Percentiles rank a stretch among this genome's conserved stretches.
These are phyloP conservation scores for Sesamia nonagrioides DNA, from an alignment of 1,140 invertebrate species.

Conservation along the genomic window DNA sequence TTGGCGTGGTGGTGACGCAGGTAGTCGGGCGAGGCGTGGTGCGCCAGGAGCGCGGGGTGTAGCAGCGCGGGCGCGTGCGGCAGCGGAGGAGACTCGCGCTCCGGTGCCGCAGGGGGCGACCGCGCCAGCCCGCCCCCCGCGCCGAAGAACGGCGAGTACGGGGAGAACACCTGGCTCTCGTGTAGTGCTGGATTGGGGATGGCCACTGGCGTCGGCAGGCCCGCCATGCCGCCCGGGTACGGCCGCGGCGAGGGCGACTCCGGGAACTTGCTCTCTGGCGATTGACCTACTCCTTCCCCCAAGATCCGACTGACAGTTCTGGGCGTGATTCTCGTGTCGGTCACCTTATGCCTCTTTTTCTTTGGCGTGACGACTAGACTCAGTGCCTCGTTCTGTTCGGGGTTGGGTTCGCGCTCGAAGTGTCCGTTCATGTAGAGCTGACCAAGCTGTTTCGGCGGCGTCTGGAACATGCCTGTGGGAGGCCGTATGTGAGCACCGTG, in stretches of 20 bases:
- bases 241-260: constrained; percentile 91
- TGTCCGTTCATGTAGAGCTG: constrained; percentile 91
- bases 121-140: constrained; percentile 88
- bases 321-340: constrained; percentile 97
- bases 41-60: constrained; percentile 93
- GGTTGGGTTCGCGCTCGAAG: constrained; percentile 90
- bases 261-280: constrained; percentile 88
- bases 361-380: constrained; percentile 97
- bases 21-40: constrained; percentile 93
- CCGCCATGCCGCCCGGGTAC: constrained; percentile 93
- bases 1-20: constrained; percentile 83
- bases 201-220: constrained; percentile 96
- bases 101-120: constrained; percentile 90
- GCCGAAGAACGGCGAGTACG: constrained; percentile 95
- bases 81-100: constrained; percentile 93
- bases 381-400: constrained; percentile 97
- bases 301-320: constrained; percentile 95
- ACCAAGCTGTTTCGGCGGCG: constrained; percentile 91
- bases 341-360: constrained; percentile 98
- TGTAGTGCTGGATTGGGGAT: constrained; percentile 98
- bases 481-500: constrained; percentile 91
- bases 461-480: constrained; percentile 93
- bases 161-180: constrained; percentile 97
- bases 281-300: constrained; percentile 92
- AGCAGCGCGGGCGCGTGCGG: constrained; percentile 93